Evolutionary conservation across 1,140 invertebrate species (phyloP).

Genomic region (Cataglyphis hispanica): DNA sequence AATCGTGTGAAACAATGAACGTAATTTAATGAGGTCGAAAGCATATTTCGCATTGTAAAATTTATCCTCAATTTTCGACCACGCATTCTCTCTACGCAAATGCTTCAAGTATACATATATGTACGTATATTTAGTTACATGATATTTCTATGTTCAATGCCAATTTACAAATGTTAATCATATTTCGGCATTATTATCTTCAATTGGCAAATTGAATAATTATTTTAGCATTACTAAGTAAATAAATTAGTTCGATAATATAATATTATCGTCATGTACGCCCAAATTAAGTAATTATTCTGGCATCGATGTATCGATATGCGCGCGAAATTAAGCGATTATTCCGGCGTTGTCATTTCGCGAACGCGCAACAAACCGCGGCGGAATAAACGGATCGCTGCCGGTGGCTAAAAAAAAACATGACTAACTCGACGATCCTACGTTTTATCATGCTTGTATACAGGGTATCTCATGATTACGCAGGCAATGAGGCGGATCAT

Average conservation of each 20-base stretch:
- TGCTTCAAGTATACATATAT: not conserved
- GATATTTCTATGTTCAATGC: not conserved
- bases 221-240: constrained; percentile 35
- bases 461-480: constrained; percentile 46
- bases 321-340: constrained; percentile 43
- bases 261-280: not conserved
- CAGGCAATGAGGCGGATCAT: constrained; percentile 50
- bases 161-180: constrained; percentile 35
- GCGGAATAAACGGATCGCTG: constrained; percentile 10
- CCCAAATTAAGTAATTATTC: constrained; percentile 37
- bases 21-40: not conserved
- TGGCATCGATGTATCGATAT: not conserved
- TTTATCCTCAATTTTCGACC: not conserved
- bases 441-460: constrained; percentile 48
- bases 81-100: not conserved
- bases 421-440: constrained; percentile 12
- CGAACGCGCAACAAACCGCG: not conserved
- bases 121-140: not conserved
- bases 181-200: constrained; percentile 5
- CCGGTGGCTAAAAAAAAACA: constrained; percentile 28
- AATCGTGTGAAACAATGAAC: not conserved
- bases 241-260: not conserved
- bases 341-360: constrained; percentile 21
- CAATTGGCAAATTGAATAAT: constrained; percentile 24
- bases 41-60: not conserved